Evolutionary conservation across 2,888 invertebrate genomes (phyloP).

Genomic region (Polymixis flavicincta): DNA sequence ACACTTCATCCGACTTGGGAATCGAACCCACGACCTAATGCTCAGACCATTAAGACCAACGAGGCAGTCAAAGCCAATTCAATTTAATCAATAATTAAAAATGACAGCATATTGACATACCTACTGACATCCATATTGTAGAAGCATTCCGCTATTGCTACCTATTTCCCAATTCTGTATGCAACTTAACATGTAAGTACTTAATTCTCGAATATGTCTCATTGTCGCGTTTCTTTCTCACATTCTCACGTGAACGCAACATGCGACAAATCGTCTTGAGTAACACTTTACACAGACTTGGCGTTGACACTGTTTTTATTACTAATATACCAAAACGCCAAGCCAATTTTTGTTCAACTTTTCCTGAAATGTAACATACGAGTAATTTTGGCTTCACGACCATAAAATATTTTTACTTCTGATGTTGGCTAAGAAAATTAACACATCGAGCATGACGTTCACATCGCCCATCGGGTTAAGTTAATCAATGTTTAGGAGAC

Average conservation of each 20-base stretch:
- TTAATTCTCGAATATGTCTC: constrained; percentile 52
- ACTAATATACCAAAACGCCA: constrained; percentile 29
- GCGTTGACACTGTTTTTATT: constrained; percentile 58
- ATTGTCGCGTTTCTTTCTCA: constrained; percentile 73
- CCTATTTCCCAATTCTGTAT: constrained; percentile 53
- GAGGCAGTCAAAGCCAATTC: neutral
- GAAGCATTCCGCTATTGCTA: constrained; percentile 5
- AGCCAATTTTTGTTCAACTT: constrained; percentile 13
- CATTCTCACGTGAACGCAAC: constrained; percentile 68
- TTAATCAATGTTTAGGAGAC: neutral
- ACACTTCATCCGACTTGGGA: too few relatives aligned
- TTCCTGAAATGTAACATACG: neutral
- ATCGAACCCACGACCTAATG: too few relatives aligned
- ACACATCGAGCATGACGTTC: too few relatives aligned
- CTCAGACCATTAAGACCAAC: too few relatives aligned
- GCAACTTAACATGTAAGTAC: constrained; percentile 41
- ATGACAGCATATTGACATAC: neutral
- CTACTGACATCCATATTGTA: neutral
- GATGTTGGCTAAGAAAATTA: neutral
- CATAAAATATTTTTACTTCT: neutral
- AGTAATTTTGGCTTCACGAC: neutral
- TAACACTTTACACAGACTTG: constrained; percentile 52
- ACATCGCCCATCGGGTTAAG: neutral
- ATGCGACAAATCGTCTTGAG: constrained; percentile 66
- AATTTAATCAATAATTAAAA: neutral